Evolutionary conservation across 1,140 invertebrate genomes (phyloP).

Genomic region (Drosophila bocqueti): DNA sequence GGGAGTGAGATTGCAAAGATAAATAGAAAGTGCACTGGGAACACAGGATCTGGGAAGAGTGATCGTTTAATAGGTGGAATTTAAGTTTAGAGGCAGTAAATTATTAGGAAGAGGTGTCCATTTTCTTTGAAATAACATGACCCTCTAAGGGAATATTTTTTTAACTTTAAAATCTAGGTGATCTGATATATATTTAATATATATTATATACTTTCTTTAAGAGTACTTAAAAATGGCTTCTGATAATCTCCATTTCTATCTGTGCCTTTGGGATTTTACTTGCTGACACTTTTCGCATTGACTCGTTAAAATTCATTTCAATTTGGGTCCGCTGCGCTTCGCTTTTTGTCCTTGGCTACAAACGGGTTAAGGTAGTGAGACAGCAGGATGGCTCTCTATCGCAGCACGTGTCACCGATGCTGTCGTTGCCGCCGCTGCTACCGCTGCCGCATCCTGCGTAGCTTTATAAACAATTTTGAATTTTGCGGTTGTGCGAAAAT

Average conservation of each 20-base stretch:
- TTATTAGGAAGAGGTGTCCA: too few relatives aligned
- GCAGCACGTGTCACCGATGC: slow-evolving; percentile 73
- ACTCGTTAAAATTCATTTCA: slow-evolving; percentile 82
- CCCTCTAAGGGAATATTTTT: neutral
- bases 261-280: slow-evolving; percentile 11
- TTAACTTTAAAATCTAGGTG: neutral
- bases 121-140: too few relatives aligned
- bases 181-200: too few relatives aligned
- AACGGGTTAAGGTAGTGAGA: slow-evolving; percentile 39
- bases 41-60: neutral
- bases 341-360: slow-evolving; percentile 33
- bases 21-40: slow-evolving; percentile 34
- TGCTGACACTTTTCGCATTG: slow-evolving; percentile 71
- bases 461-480: slow-evolving; percentile 84
- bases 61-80: neutral
- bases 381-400: slow-evolving; percentile 30
- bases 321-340: slow-evolving; percentile 40
- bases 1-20: slow-evolving; percentile 30
- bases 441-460: slow-evolving; percentile 69
- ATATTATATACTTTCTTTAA: too few relatives aligned
- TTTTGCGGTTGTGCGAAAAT: slow-evolving; percentile 82
- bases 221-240: too few relatives aligned
- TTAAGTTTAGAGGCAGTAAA: neutral
- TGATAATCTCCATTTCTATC: neutral
- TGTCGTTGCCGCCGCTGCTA: slow-evolving; percentile 20